Conservation (phyloP, 1,140 invertebrate genomes). For the Hylaeus volcanicus region DNA sequence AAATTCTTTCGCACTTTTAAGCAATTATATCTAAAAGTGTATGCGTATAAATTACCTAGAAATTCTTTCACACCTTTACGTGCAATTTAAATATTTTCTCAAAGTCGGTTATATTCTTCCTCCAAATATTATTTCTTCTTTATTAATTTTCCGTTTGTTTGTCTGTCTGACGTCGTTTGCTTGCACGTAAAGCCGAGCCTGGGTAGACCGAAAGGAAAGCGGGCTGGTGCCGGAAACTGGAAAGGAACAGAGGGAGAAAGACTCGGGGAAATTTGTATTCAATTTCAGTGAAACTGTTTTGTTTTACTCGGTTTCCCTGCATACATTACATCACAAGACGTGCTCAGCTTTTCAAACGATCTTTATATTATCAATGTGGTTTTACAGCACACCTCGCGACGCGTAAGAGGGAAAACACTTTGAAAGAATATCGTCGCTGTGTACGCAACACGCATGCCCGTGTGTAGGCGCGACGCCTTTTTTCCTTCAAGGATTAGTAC, state of each 20-base stretch:
- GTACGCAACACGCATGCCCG: not conserved
- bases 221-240: not conserved
- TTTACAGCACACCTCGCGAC: slow-evolving; percentile 46
- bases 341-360: slow-evolving; percentile 66
- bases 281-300: slow-evolving; percentile 71
- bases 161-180: too few species aligned
- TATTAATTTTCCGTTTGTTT: too few species aligned
- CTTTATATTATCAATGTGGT: slow-evolving; percentile 67
- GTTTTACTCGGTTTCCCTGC: slow-evolving; percentile 67
- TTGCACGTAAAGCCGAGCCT: too few species aligned
- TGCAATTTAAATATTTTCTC: too few species aligned
- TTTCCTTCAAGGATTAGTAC: slow-evolving; percentile 25
- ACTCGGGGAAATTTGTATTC: slow-evolving; percentile 69
- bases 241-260: not conserved
- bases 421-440: not conserved
- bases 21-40: too few species aligned
- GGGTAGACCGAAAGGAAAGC: not conserved
- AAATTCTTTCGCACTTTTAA: too few species aligned
- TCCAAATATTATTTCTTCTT: too few species aligned
- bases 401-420: not conserved
- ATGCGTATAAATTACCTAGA: too few species aligned
- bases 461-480: not conserved
- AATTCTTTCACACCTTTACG: too few species aligned
- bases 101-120: too few species aligned
- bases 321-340: slow-evolving; percentile 68